Evolutionary conservation across 53 echinoderm and acorn worm species (phyloP), one percentile per base, ranked within the genome.

Genomic region (Paracentrotus lividus): DNA sequence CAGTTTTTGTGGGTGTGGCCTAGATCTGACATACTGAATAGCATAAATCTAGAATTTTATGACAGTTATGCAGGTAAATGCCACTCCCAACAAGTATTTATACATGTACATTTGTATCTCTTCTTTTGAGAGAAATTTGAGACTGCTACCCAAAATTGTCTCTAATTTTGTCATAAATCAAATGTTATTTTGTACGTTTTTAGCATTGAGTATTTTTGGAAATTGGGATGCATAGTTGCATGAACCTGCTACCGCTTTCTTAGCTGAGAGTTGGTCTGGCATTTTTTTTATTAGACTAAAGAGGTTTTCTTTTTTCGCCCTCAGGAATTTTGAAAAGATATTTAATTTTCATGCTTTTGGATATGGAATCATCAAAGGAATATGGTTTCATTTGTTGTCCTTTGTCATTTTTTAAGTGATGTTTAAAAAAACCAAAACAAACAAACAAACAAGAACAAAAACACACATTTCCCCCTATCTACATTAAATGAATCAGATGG

Each of bases 101-200:
- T 61, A 27, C n/a, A n/a, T n/a, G n/a, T n/a, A n/a, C n/a, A n/a
- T 21, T 57, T 4, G 5, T 1, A 36, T 38, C 26, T 47, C 27
- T 81, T 81, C 45, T 13, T 29, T 2, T 45, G 47, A 10, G 27
- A 81, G 47, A n/a, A 40, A 81, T 12, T 81, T 81, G 0, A 26
- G n/a, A 76, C 38, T 36, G 36, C 33, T 76, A 9, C 49, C 47
- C 27, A 24, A 10, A n/a, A 10, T 81, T 45, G 47, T 45, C 47
- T 81, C 47, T 27, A 81, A 81, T 81, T 81, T 49, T n/a, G 47
- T 47, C 44, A 47, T 81, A 47, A 81, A 81, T 81, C 81, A 81
- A 44, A 76, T 76, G 5, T 24, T 47, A 8, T n/a, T 45, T 81
- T 36, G 13, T 72, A n/a, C 5, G 13, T 72, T n/a, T n/a, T n/a